phyloP scores from a whole-genome alignment of 1,140 invertebrate species.

The Zaprionus africanus region DNA sequence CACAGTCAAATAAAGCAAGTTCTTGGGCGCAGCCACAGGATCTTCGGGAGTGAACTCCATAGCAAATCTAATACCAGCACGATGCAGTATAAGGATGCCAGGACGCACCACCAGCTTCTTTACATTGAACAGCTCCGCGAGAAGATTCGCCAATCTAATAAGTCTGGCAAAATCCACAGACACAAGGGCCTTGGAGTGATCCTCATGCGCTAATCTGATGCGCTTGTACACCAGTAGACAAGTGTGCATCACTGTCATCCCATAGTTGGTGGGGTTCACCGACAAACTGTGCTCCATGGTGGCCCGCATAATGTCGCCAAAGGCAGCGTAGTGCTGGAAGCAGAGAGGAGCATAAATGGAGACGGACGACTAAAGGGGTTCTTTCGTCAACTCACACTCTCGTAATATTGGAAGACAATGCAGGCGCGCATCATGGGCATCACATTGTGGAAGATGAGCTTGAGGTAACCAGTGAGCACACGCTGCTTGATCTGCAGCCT shows the following conservation, averaged over 20 bases:
- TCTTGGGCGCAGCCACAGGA: constrained; percentile 15
- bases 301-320: constrained; percentile 51
- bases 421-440: constrained; percentile 56
- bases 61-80: constrained; percentile 53
- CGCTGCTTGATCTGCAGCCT: constrained; percentile 30
- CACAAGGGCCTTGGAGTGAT: background rate
- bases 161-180: constrained; percentile 41
- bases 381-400: constrained; percentile 20
- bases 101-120: constrained; percentile 30
- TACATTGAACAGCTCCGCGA: constrained; percentile 30
- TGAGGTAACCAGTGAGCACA: constrained; percentile 50
- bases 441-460: constrained; percentile 50
- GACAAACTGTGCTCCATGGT: constrained; percentile 47
- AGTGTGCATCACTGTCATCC: constrained; percentile 65
- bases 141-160: constrained; percentile 24
- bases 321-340: constrained; percentile 30
- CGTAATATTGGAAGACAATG: constrained; percentile 44
- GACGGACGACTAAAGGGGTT: background rate
- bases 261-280: constrained; percentile 48
- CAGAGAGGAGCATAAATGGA: background rate
- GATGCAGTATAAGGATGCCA: constrained; percentile 41
- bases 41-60: background rate
- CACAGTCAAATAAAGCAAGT: constrained; percentile 46
- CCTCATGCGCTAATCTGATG: background rate
- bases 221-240: constrained; percentile 27